These are phyloP conservation scores for Drosophila pseudoobscura DNA, from an alignment of 1,140 invertebrate species.

Conservation along the genomic window DNA sequence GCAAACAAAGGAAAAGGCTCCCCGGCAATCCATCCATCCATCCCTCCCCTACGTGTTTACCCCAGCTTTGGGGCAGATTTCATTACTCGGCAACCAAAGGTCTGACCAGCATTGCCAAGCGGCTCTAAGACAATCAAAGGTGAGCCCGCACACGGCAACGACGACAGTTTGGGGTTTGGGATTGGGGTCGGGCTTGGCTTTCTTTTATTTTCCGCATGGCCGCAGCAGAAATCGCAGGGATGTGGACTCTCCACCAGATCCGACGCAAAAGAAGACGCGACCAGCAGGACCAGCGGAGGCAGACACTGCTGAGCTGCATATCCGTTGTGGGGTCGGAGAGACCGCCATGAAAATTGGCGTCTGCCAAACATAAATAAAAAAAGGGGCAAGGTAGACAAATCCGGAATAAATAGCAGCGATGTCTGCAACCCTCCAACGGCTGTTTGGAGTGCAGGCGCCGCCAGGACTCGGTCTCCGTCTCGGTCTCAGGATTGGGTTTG, in stretches of 20 bases:
- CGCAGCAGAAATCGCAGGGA: slow-evolving; percentile 22
- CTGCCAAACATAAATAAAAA: slow-evolving; percentile 82
- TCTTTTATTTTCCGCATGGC: slow-evolving; percentile 72
- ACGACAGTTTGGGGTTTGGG: slow-evolving; percentile 33
- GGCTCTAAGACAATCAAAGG: slow-evolving; percentile 75
- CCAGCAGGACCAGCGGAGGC: slow-evolving; percentile 24
- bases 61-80: slow-evolving; percentile 40
- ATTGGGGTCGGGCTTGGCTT: slow-evolving; percentile 25
- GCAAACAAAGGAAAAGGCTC: slow-evolving; percentile 35
- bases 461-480: slow-evolving; percentile 31
- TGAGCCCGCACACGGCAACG: slow-evolving; percentile 49
- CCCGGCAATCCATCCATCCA: neutral
- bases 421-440: slow-evolving; percentile 48
- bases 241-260: slow-evolving; percentile 13
- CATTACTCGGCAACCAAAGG: slow-evolving; percentile 51
- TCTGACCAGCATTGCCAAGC: slow-evolving; percentile 59
- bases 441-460: slow-evolving; percentile 44
- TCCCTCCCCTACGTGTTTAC: neutral
- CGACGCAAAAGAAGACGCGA: slow-evolving; percentile 26
- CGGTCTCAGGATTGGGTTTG: slow-evolving; percentile 1
- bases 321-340: slow-evolving; percentile 7
- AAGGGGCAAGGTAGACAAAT: slow-evolving; percentile 72
- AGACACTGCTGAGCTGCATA: slow-evolving; percentile 34
- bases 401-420: slow-evolving; percentile 78
- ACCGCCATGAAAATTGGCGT: slow-evolving; percentile 79